A percentile compares a stretch with the other conserved stretches of the same genome.
Conservation (phyloP, 30 jellyfish, hydroid and myxozoan species). For the Aurelia sp. region DNA sequence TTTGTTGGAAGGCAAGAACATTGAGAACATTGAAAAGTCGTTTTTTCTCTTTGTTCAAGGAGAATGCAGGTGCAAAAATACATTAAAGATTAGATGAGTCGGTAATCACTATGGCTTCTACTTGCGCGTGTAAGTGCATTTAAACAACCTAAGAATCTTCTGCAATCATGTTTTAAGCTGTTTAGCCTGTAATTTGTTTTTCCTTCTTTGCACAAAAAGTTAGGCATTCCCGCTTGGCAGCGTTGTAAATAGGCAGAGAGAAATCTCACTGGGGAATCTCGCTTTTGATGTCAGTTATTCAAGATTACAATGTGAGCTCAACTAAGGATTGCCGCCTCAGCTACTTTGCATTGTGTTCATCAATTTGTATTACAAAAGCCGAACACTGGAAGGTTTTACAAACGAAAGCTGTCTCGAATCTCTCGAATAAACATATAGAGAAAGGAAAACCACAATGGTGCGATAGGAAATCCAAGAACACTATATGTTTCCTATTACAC, state of each 20-base stretch:
- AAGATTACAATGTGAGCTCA: constrained; percentile 35
- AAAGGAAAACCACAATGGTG: constrained; percentile 54
- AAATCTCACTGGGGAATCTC: constrained; percentile 45
- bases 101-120: too few species aligned
- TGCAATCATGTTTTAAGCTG: too few species aligned
- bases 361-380: constrained; percentile 55
- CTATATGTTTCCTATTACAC: constrained; percentile 17
- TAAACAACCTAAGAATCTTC: too few species aligned
- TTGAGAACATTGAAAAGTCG: too few species aligned
- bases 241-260: not conserved
- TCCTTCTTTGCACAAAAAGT: not conserved
- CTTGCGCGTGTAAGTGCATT: too few species aligned
- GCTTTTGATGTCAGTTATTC: constrained; percentile 48
- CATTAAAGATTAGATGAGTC: too few species aligned
- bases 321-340: constrained; percentile 41
- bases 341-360: constrained; percentile 27
- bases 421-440: constrained; percentile 1
- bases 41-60: too few species aligned
- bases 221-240: not conserved
- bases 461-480: constrained; percentile 51
- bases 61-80: too few species aligned
- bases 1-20: too few species aligned
- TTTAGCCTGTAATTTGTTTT: not conserved
- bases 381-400: constrained; percentile 20
- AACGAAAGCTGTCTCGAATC: constrained; percentile 12